Conservation (phyloP, 2,888 invertebrate genomes). For the Mystacides longicornis region DNA sequence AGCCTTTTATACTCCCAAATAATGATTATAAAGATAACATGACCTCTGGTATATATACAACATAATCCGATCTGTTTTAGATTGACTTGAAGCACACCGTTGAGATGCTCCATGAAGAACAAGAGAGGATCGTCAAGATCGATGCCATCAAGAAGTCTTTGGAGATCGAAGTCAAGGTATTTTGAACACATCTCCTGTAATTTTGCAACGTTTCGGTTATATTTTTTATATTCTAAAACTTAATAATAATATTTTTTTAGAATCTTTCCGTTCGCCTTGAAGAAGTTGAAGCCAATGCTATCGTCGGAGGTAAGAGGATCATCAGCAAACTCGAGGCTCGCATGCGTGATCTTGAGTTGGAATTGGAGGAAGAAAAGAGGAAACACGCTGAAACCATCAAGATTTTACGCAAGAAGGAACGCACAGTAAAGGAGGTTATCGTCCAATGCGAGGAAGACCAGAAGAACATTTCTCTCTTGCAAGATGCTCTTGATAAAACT, state of each 20-base stretch:
- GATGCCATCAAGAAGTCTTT: constrained; percentile 96
- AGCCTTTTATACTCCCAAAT: too few species aligned
- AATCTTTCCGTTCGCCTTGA: constrained; percentile 87
- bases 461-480: constrained; percentile 87
- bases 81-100: constrained; percentile 91
- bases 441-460: constrained; percentile 95
- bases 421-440: constrained; percentile 90
- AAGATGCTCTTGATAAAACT: constrained; percentile 83
- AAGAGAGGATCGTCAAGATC: constrained; percentile 94
- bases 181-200: not conserved
- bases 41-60: too few species aligned
- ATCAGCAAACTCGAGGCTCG: constrained; percentile 95
- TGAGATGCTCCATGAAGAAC: constrained; percentile 90
- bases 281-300: constrained; percentile 95
- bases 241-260: constrained; percentile 32
- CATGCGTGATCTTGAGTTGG: constrained; percentile 90
- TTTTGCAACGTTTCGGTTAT: not conserved
- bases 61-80: constrained; percentile 37
- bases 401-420: constrained; percentile 97
- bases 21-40: too few species aligned
- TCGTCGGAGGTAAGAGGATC: constrained; percentile 93
- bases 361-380: constrained; percentile 93
- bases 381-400: constrained; percentile 96
- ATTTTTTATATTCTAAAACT: constrained; percentile 3
- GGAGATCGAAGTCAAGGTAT: constrained; percentile 90